phyloP scores from a whole-genome alignment of 1,140 invertebrate species.

The Uloborus diversus region DNA sequence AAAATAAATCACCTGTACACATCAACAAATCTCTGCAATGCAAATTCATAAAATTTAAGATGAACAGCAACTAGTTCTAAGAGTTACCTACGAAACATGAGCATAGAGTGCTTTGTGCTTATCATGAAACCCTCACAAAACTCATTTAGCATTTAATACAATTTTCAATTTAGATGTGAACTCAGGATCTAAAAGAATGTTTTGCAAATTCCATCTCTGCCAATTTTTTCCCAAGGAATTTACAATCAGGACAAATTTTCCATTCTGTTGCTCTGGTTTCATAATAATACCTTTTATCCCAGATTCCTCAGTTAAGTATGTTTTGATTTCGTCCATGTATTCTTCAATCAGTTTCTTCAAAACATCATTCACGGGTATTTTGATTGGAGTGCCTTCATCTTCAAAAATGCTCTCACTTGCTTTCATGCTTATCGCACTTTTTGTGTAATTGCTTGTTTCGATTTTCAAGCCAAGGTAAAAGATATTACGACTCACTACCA shows the following conservation, averaged over 20 bases:
- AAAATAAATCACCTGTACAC: too few species aligned
- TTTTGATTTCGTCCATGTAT: conserved; percentile 12
- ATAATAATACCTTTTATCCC: conserved; percentile 22
- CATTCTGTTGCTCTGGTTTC: conserved; percentile 12
- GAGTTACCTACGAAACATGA: too few species aligned
- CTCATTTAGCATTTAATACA: too few species aligned
- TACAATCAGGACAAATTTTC: conserved; percentile 17
- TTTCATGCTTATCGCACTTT: neutral
- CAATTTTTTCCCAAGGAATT: conserved; percentile 41
- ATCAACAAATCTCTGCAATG: too few species aligned
- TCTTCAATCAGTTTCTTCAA: conserved; percentile 36
- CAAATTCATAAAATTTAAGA: too few species aligned
- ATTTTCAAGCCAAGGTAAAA: conserved; percentile 14
- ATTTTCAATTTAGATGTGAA: conserved; percentile 17
- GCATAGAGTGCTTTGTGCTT: too few species aligned
- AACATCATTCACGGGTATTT: conserved; percentile 10
- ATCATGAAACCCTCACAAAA: too few species aligned
- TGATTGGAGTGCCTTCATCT: conserved; percentile 27
- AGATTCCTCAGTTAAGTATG: conserved; percentile 20
- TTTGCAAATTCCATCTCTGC: conserved; percentile 45
- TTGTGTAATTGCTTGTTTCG: neutral
- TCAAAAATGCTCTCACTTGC: neutral
- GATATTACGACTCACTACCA: conserved; percentile 18
- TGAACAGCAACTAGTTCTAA: too few species aligned
- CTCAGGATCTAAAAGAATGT: conserved; percentile 36